Evolutionary conservation across 2,113 vertebrate genomes (phyloP).

Genomic region (Rhinoderma darwinii): DNA sequence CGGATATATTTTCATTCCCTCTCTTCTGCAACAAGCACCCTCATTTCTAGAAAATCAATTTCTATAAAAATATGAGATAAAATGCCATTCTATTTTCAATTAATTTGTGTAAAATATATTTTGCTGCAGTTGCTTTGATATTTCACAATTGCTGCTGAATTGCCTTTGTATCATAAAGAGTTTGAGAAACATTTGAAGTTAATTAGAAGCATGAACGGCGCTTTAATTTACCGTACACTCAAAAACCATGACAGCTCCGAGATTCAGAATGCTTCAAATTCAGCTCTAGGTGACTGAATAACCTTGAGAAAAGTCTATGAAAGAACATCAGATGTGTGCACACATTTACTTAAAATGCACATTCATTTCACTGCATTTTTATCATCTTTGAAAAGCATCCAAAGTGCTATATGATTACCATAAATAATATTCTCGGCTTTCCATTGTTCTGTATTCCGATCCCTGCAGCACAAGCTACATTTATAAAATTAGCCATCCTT

Average conservation of each 20-base stretch:
- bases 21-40: slow-evolving; percentile 2
- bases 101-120: slow-evolving; percentile 41
- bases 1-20: not conserved
- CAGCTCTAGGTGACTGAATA: slow-evolving; percentile 41
- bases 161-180: slow-evolving; percentile 44
- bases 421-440: not conserved
- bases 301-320: slow-evolving; percentile 35
- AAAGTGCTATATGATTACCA: not conserved
- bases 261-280: slow-evolving; percentile 10
- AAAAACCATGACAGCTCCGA: slow-evolving; percentile 32
- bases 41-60: slow-evolving; percentile 17
- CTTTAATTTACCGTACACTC: slow-evolving; percentile 23
- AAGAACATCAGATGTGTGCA: slow-evolving; percentile 36
- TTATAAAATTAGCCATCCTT: too few species aligned
- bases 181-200: slow-evolving; percentile 42
- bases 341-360: slow-evolving; percentile 33
- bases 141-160: slow-evolving; percentile 25
- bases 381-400: not conserved
- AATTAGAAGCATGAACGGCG: slow-evolving; percentile 50
- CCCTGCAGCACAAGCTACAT: not conserved
- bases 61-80: slow-evolving; percentile 22
- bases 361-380: slow-evolving; percentile 24
- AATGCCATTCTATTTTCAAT: slow-evolving; percentile 12
- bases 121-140: slow-evolving; percentile 37
- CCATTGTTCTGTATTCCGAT: not conserved